These are phyloP conservation scores for Leptobrachium leishanense DNA, from an alignment of 2,113 vertebrate genomes.

Conservation along the genomic window DNA sequence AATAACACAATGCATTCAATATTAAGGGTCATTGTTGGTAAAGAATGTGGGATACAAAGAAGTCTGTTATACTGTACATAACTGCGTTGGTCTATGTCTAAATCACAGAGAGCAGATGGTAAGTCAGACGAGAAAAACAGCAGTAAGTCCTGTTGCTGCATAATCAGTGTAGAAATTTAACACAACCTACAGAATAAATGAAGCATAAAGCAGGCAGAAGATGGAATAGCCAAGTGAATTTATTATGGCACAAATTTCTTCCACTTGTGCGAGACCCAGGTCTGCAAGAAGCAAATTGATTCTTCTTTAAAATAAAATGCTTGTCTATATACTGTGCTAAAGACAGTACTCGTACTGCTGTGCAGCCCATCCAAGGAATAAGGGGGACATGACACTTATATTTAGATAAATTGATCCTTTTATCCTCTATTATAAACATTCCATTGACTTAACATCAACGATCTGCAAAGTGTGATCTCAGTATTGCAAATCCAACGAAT, in stretches of 20 bases:
- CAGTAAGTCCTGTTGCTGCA: conserved; percentile 30
- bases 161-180: conserved; percentile 32
- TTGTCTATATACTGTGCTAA: not conserved
- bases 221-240: conserved; percentile 33
- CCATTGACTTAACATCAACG: too few relatives aligned
- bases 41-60: too few relatives aligned
- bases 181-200: conserved; percentile 41
- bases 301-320: conserved; percentile 23
- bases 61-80: too few relatives aligned
- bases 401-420: not conserved
- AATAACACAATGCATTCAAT: too few relatives aligned
- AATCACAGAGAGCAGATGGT: conserved; percentile 36
- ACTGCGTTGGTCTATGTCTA: conserved; percentile 20
- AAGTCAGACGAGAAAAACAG: conserved; percentile 27
- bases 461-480: too few relatives aligned
- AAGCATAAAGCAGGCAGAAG: conserved; percentile 20
- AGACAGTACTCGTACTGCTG: not conserved
- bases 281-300: conserved; percentile 19
- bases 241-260: conserved; percentile 24
- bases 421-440: not conserved
- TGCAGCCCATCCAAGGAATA: conserved; percentile 5
- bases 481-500: too few relatives aligned
- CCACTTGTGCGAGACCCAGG: not conserved
- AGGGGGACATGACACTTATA: not conserved
- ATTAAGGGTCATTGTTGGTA: too few relatives aligned